These are phyloP conservation scores for Apotomis betuletana DNA, from an alignment of 2,888 invertebrate genomes.

Conservation along the genomic window DNA sequence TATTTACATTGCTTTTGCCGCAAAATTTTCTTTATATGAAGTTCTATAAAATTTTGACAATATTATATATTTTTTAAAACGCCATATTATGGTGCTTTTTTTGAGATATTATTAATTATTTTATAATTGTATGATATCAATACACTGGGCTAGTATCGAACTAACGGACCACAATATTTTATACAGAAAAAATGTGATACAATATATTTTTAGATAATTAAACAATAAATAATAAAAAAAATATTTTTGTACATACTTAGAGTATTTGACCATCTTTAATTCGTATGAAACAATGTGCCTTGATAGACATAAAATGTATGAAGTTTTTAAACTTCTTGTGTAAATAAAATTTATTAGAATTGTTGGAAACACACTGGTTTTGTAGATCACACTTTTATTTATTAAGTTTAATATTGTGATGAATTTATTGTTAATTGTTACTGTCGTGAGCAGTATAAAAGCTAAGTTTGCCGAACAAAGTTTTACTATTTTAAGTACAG, in stretches of 20 bases:
- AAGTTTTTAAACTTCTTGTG: slow-evolving; percentile 48
- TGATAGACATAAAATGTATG: slow-evolving; percentile 52
- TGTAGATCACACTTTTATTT: slow-evolving; percentile 58
- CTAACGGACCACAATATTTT: slow-evolving; percentile 68
- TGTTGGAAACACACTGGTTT: slow-evolving; percentile 69
- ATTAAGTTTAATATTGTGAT: slow-evolving; percentile 66
- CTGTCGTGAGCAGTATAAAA: slow-evolving; percentile 12
- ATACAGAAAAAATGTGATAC: slow-evolving; percentile 71
- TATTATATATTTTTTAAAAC: slow-evolving; percentile 23
- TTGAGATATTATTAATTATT: slow-evolving; percentile 47
- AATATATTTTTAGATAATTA: slow-evolving; percentile 75
- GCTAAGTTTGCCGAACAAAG: slow-evolving; percentile 35
- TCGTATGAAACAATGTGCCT: slow-evolving; percentile 62
- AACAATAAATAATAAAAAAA: slow-evolving; percentile 57
- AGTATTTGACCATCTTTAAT: slow-evolving; percentile 38
- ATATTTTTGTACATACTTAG: slow-evolving; percentile 59
- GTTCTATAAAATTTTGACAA: slow-evolving; percentile 41
- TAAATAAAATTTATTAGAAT: slow-evolving; percentile 51
- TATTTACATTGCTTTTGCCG: slow-evolving; percentile 24
- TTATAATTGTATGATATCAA: slow-evolving; percentile 43
- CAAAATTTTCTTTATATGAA: slow-evolving; percentile 27
- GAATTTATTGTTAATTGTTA: slow-evolving; percentile 59
- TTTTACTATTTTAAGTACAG: slow-evolving; percentile 16
- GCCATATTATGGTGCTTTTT: slow-evolving; percentile 59
- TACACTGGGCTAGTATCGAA: slow-evolving; percentile 53